Evolutionary conservation across 1,140 invertebrate species (phyloP).

Genomic region (Drosophila pseudoobscura): DNA sequence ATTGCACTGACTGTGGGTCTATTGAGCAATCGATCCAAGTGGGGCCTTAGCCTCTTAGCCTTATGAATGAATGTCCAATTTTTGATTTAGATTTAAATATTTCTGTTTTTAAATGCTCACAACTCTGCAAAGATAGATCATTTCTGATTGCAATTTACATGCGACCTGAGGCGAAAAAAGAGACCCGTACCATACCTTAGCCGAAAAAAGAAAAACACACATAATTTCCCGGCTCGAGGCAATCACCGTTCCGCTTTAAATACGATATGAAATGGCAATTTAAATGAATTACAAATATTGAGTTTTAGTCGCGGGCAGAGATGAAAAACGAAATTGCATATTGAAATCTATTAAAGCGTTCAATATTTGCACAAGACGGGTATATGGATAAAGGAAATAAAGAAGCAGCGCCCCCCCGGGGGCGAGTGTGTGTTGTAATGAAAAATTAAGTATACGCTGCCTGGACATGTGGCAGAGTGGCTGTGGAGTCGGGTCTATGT

Average conservation of each 20-base stretch:
- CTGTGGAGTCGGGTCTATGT: slow-evolving; percentile 12
- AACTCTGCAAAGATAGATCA: too few species aligned
- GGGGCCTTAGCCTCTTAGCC: too few species aligned
- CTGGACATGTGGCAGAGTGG: slow-evolving; percentile 8
- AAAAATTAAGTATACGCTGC: slow-evolving; percentile 50
- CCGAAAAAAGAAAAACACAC: slow-evolving; percentile 17
- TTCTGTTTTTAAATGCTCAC: too few species aligned
- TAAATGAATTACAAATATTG: slow-evolving; percentile 79
- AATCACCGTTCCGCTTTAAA: slow-evolving; percentile 2
- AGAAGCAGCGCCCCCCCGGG: too few species aligned
- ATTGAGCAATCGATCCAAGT: too few species aligned
- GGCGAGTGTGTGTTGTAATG: slow-evolving; percentile 31
- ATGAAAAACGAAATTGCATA: slow-evolving; percentile 59
- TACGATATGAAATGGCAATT: slow-evolving; percentile 32
- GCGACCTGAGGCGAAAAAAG: neutral
- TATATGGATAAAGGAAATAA: too few species aligned
- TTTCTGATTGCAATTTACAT: too few species aligned
- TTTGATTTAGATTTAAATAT: too few species aligned
- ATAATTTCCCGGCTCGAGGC: neutral
- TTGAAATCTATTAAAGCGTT: slow-evolving; percentile 51
- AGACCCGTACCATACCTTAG: neutral
- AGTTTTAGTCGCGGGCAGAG: slow-evolving; percentile 6
- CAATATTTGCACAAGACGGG: slow-evolving; percentile 39
- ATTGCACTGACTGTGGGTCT: neutral
- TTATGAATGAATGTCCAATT: too few species aligned